These are phyloP conservation scores for Daktulosphaira vitifoliae DNA, from an alignment of 1,140 invertebrate genomes.

Conservation along the genomic window DNA sequence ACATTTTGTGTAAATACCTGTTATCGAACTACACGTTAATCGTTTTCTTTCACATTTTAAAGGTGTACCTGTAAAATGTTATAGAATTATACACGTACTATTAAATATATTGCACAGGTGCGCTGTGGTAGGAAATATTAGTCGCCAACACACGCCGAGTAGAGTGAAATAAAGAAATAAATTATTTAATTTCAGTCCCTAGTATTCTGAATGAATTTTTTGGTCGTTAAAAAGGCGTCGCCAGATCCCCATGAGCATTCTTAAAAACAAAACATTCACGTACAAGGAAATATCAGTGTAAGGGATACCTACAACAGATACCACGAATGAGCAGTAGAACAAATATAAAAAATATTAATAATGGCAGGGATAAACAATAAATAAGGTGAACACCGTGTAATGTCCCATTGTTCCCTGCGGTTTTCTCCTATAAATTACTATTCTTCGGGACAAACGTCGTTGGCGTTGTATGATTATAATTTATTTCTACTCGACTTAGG, in stretches of 20 bases:
- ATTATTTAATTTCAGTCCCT: no score
- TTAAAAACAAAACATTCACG: conserved; percentile 3
- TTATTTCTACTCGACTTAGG: conserved; percentile 14
- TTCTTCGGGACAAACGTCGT: conserved; percentile 21
- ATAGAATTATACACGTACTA: no score
- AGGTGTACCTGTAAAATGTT: no score
- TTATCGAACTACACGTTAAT: no score
- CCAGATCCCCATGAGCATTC: background rate
- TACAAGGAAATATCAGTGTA: background rate
- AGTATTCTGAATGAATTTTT: conserved; percentile 12
- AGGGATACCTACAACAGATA: background rate
- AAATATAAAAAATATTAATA: background rate
- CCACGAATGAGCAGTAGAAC: background rate
- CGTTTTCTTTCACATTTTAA: no score
- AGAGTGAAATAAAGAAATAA: no score
- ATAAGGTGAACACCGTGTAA: conserved; percentile 20
- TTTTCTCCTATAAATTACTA: conserved; percentile 29
- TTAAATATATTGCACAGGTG: no score
- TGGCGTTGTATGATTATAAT: conserved; percentile 26
- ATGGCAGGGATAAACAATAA: conserved; percentile 31
- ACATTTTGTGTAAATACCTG: no score
- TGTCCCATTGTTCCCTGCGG: conserved; percentile 34
- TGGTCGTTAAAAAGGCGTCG: background rate
- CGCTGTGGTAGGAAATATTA: no score
- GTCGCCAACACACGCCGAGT: no score